Evolutionary conservation across 2,797 vertebrate species (phyloP).

Genomic region (Hoplostethus mediterraneus): DNA sequence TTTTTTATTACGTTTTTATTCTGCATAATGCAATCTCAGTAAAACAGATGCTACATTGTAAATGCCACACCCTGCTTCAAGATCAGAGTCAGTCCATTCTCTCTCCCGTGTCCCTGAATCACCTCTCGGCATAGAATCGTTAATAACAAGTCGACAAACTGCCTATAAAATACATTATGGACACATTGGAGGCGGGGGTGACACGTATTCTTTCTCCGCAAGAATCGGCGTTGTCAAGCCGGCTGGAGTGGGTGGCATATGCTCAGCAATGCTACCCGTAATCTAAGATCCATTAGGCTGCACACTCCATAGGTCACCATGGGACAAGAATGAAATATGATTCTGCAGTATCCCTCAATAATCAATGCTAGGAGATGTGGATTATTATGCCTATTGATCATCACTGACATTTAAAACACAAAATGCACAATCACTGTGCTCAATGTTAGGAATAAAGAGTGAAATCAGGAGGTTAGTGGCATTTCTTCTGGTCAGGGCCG

Average conservation of each 20-base stretch:
- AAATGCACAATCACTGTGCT: constrained; percentile 16
- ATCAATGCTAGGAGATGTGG: constrained; percentile 53
- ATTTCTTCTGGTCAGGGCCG: constrained; percentile 28
- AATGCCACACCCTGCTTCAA: constrained; percentile 59
- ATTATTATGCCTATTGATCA: constrained; percentile 14
- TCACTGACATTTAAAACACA: constrained; percentile 34
- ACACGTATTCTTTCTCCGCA: background rate
- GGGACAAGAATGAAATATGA: constrained; percentile 64
- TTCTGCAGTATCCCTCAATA: constrained; percentile 47
- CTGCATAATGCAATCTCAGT: background rate
- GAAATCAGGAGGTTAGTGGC: constrained; percentile 38
- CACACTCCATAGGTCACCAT: constrained; percentile 37
- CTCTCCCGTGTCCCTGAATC: background rate
- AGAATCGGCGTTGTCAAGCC: constrained; percentile 13
- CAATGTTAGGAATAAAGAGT: constrained; percentile 11
- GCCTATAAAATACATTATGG: background rate
- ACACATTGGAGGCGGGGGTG: background rate
- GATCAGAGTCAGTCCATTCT: background rate
- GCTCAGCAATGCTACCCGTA: constrained; percentile 31
- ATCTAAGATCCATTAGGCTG: constrained; percentile 45
- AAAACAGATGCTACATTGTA: constrained; percentile 10
- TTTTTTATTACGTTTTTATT: background rate
- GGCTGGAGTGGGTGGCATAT: constrained; percentile 10
- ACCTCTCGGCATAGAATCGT: constrained; percentile 12
- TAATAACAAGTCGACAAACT: constrained; percentile 10